Conservation (phyloP, 2,888 invertebrate species). For the Mechanitis messenoides region DNA sequence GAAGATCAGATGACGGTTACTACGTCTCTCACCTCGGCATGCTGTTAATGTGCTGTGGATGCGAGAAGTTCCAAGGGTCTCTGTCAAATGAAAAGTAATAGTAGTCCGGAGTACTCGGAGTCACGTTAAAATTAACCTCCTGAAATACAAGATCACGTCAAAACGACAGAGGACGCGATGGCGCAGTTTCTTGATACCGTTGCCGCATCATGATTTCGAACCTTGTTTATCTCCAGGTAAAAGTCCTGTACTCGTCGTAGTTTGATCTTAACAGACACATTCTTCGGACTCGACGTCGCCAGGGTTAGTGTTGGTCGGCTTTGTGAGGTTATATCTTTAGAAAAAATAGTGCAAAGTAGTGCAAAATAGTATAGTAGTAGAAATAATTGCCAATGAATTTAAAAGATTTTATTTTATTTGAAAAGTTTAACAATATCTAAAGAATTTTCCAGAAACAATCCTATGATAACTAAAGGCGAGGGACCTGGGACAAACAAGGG, state of each 20-base stretch:
- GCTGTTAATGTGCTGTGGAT: constrained; percentile 19
- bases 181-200: background rate
- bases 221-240: constrained; percentile 64
- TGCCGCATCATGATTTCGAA: constrained; percentile 23
- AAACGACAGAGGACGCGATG: background rate
- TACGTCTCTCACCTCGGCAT: constrained; percentile 38
- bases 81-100: constrained; percentile 76
- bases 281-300: constrained; percentile 75
- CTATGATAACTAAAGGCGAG: no score
- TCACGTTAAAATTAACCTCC: constrained; percentile 54
- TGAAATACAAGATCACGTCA: constrained; percentile 24
- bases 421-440: no score
- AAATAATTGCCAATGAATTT: no score
- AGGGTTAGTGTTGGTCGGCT: constrained; percentile 78
- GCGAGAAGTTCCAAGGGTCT: constrained; percentile 75
- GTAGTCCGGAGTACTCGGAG: constrained; percentile 68
- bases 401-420: background rate
- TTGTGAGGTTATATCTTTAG: constrained; percentile 48
- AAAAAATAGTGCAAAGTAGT: background rate
- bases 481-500: no score
- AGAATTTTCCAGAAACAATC: no score
- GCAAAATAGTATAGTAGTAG: no score
- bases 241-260: constrained; percentile 78
- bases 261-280: constrained; percentile 73
- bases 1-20: background rate